Conservation (phyloP, 2,113 vertebrate genomes). For the Macquaria ambigua region DNA sequence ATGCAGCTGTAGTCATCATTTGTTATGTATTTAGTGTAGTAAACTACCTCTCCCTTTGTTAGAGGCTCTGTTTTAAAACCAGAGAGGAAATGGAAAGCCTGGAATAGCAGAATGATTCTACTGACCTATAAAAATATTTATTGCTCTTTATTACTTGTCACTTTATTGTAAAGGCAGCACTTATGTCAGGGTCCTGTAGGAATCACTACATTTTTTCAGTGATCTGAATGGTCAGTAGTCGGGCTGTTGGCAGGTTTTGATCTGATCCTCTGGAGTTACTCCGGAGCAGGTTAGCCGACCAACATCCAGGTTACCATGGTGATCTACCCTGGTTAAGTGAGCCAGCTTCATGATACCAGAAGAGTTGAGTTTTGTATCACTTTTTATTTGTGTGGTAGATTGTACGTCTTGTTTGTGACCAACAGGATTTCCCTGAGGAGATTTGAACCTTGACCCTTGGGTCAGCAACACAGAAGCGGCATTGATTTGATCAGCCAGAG, state of each 20-base stretch:
- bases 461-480: neutral
- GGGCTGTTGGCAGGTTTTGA: too few species aligned
- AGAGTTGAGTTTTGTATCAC: neutral
- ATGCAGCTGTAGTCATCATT: neutral
- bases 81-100: neutral
- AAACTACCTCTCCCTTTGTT: neutral
- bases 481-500: constrained; percentile 1
- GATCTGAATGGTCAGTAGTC: neutral
- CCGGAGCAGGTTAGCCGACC: neutral
- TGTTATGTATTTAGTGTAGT: neutral
- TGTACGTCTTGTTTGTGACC: constrained; percentile 19
- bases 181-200: too few species aligned
- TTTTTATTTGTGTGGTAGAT: neutral
- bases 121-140: neutral
- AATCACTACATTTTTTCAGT: neutral
- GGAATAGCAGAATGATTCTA: neutral
- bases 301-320: neutral
- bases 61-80: neutral
- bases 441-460: constrained; percentile 6
- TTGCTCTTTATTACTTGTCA: too few species aligned
- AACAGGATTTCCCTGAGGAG: constrained; percentile 16
- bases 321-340: neutral
- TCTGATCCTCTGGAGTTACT: neutral
- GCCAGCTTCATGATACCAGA: neutral
- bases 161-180: too few species aligned